Conservation (phyloP, 2,113 vertebrate genomes). For the Malurus alboscapulatus region DNA sequence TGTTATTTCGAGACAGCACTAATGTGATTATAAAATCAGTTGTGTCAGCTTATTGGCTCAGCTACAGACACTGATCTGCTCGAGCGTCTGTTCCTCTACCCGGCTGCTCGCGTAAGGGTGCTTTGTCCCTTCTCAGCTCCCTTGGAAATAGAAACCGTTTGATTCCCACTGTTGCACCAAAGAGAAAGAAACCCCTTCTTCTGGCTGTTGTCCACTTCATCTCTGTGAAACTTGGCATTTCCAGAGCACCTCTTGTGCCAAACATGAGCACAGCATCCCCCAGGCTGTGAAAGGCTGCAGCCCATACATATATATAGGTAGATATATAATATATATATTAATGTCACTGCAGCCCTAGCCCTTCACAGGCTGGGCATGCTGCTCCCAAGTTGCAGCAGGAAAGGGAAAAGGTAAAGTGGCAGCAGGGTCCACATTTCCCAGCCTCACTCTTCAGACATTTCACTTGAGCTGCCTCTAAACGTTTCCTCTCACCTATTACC, state of each 20-base stretch:
- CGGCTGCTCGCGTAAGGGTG: background rate
- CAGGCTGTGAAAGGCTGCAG: background rate
- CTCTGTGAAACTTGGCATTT: background rate
- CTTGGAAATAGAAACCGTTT: background rate
- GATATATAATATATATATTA: too few species aligned
- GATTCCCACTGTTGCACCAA: background rate
- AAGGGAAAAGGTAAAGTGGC: background rate
- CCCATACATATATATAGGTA: accelerated
- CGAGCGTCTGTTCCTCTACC: conserved; percentile 31
- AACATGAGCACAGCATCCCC: background rate
- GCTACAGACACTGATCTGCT: conserved; percentile 46
- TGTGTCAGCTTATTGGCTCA: conserved; percentile 63
- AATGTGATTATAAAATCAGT: conserved; percentile 63
- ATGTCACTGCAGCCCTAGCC: background rate
- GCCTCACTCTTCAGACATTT: background rate
- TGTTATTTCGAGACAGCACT: conserved; percentile 56
- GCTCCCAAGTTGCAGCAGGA: background rate
- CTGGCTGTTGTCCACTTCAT: background rate
- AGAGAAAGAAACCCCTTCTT: background rate
- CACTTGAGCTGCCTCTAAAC: background rate
- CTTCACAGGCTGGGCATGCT: accelerated
- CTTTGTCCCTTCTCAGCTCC: conserved; percentile 19
- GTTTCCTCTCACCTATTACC: conserved; percentile 19
- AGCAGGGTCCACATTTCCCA: background rate
- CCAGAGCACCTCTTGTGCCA: background rate